These are phyloP conservation scores for Trochalopteron elliotii DNA, from an alignment of 2,113 vertebrate species.

Conservation along the genomic window DNA sequence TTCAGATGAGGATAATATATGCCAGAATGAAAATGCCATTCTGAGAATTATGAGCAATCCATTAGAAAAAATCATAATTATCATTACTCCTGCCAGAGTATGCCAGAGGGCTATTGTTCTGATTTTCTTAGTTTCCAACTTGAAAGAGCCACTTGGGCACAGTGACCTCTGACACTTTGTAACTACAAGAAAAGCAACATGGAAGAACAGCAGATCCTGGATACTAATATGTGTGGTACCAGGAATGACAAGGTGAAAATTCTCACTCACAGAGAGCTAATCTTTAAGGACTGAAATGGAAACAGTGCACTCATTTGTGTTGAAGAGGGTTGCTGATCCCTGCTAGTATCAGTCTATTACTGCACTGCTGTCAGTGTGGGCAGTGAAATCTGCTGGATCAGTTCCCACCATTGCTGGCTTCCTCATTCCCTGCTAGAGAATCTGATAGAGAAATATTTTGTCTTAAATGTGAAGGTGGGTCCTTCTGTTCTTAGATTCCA, in stretches of 20 bases:
- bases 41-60: not conserved
- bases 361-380: not conserved
- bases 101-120: not conserved
- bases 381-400: not conserved
- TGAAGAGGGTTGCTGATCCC: not conserved
- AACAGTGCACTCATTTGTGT: accelerated
- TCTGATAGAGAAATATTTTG: not conserved
- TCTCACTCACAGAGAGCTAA: not conserved
- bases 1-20: not conserved
- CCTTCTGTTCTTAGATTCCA: not conserved
- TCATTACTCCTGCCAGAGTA: not conserved
- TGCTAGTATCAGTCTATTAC: not conserved
- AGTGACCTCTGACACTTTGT: not conserved
- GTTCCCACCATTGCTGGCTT: not conserved
- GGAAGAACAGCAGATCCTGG: not conserved
- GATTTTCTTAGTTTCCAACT: not conserved
- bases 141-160: not conserved
- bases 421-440: not conserved
- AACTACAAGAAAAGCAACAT: not conserved
- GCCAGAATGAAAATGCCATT: not conserved
- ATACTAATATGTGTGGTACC: not conserved
- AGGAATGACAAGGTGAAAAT: constrained; percentile 14
- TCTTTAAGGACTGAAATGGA: constrained; percentile 12
- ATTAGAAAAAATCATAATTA: not conserved
- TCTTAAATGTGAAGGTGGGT: not conserved